phyloP scores from a whole-genome alignment of 2,113 vertebrate species.

The Lampris incognitus region DNA sequence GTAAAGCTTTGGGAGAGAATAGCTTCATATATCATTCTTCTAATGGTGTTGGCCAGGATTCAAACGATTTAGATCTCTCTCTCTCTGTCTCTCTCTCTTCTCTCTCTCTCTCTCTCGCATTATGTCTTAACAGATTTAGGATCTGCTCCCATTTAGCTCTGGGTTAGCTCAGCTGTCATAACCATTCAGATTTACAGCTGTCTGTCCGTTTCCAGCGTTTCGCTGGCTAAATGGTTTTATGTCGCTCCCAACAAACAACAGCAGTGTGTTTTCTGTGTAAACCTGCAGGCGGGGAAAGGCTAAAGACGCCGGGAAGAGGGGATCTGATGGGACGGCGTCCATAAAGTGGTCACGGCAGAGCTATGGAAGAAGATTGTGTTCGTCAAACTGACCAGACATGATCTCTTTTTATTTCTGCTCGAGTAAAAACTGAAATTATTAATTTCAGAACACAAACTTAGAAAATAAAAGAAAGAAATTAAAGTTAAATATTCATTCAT shows the following conservation, averaged over 20 bases:
- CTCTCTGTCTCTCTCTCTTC: not conserved
- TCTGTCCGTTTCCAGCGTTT: too few relatives aligned
- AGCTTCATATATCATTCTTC: conserved; percentile 62
- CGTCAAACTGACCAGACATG: conserved; percentile 44
- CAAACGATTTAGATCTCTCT: conserved; percentile 57
- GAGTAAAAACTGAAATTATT: conserved; percentile 37
- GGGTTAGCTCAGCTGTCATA: conserved; percentile 62
- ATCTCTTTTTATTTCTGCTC: conserved; percentile 45
- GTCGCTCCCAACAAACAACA: conserved; percentile 38
- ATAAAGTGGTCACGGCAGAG: conserved; percentile 41
- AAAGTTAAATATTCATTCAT: too few relatives aligned
- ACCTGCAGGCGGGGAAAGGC: too few relatives aligned
- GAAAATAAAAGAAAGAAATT: too few relatives aligned
- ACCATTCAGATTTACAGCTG: conserved; percentile 54
- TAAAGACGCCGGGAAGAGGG: too few relatives aligned
- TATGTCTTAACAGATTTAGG: conserved; percentile 65
- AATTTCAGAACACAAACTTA: conserved; percentile 17
- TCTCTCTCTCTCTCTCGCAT: conserved; percentile 55
- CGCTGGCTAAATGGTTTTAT: conserved; percentile 59
- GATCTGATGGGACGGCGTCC: conserved; percentile 60
- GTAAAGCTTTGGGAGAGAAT: conserved; percentile 52
- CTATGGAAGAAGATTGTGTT: conserved; percentile 34
- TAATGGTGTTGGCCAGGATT: conserved; percentile 64
- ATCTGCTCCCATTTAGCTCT: conserved; percentile 65
- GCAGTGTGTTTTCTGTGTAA: conserved; percentile 20